Base-by-base conservation (phyloP, 2,888 invertebrate genomes). In the Megalurothrips usitatus region DNA sequence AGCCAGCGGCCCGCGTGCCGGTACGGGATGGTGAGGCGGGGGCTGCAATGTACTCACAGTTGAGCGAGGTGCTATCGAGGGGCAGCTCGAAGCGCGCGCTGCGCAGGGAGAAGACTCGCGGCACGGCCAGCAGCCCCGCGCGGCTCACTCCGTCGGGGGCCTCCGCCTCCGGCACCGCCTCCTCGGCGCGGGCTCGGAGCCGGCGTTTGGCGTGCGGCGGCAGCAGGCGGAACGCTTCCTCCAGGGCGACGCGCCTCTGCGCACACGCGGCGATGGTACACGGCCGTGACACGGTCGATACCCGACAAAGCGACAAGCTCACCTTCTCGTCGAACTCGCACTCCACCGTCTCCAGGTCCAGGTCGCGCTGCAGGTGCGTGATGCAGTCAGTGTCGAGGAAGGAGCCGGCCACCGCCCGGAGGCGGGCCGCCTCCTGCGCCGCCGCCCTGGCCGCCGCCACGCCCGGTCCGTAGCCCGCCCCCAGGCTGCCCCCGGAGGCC, bases 21-120 rank as follows among this genome's bases (percentile, higher is more conserved):
- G n/a, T n/a, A n/a, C n/a, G n/a, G n/a, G n/a, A n/a, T n/a, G n/a
- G n/a, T n/a, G n/a, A 43, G 34, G 34, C 2, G 58, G 58, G 6
- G 75, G 68, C n/a, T 78, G 34, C 68, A 49, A 48, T 14, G 63
- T 81, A 82, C 84, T 84, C 86, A 90, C 90, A 87, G 82, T 87
- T 86, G 43, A 92, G 86, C 82, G 88, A 88, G 79, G 88, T 86
- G 80, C 91, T 89, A 84, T 94, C 92, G 82, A 95, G 89, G 0
- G 94, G 94, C 80, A 96, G 87, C 83, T 94, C 91, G 86, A 95
- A 95, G 83, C 93, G 90, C 0, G 93, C 92, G 83, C 91, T 92
- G 68, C 92, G 91, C 75, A 94, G 89, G 0, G 92, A 92, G 87
- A 94, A 94, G n/a, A 92, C 91, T 79, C 94, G 87, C 0, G 94